Evolutionary conservation across 2,113 vertebrate genomes (phyloP), one percentile per base, ranked within the genome.

Genomic region (Motacilla tschutschensis): DNA sequence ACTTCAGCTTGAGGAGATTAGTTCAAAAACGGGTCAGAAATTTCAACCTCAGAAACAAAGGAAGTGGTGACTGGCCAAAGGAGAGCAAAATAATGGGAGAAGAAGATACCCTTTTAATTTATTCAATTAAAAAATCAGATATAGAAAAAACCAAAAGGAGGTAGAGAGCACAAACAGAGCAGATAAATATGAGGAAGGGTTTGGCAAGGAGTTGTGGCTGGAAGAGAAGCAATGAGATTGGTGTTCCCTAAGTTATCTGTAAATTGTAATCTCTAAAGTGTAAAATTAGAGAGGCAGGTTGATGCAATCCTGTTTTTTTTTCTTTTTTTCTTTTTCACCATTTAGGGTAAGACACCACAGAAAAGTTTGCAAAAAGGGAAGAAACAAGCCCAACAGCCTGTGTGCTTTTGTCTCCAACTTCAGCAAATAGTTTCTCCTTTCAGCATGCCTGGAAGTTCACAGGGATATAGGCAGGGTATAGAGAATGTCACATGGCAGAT

Each of bases 401-500:
- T 33, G n/a, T 31, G 85, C 93, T 93, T 96, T 95, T 88, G 83
- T 92, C 83, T 82, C 87, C 62, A 93, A 92, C 83, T 95, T 95
- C 79, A 91, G 78, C 50, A 91, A 96, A 91, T 26, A 93, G 44
- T 96, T 85, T 94, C 66, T 86, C 84, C 91, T 95, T 97, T 91
- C 83, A 94, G 91, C 91, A 88, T 94, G 91, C 92, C 90, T 94
- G 66, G 79, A 95, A 96, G 91, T 96, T 96, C 91, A 75, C 82
- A 96, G 95, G 91, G 96, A 92, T 91, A 87, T 83, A 96, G 91
- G 94, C 93, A 89, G 90, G 75, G 88, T 85, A 90, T 67, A 41
- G 81, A 94, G 95, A 96, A 94, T 97, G 97, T 98, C 98, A 98
- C 97, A 98, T 96, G 97, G 95, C 95, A 97, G 96, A 97, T 97